Evolutionary conservation across 2,888 invertebrate species (phyloP).

Genomic region (Xestoiulus laeticollis): DNA sequence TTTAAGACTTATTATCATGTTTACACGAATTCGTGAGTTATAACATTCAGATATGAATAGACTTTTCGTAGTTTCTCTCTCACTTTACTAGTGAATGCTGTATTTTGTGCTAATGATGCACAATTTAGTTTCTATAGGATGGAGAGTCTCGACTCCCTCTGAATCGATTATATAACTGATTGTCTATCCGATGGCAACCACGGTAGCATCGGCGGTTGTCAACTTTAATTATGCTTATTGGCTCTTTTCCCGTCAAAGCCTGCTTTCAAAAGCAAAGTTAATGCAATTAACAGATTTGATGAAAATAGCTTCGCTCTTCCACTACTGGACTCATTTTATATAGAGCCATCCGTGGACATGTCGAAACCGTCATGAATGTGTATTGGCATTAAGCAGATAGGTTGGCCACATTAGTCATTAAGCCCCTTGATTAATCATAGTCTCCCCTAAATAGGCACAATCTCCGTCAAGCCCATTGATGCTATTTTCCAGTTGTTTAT

Average conservation of each 20-base stretch:
- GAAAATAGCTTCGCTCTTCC: not conserved
- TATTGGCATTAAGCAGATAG: slow-evolving; percentile 10
- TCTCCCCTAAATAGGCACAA: slow-evolving; percentile 14
- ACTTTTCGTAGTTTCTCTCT: too few relatives aligned
- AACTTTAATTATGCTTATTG: not conserved
- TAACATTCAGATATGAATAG: too few relatives aligned
- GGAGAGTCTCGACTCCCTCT: not conserved
- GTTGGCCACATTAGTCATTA: slow-evolving; percentile 4
- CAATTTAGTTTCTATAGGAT: not conserved
- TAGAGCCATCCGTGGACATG: not conserved
- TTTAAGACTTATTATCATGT: too few relatives aligned
- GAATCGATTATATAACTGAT: slow-evolving; percentile 4
- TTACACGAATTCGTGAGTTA: too few relatives aligned
- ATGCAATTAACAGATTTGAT: slow-evolving; percentile 26
- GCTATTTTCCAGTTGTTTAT: not conserved
- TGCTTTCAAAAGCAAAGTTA: not conserved
- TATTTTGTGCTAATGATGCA: not conserved
- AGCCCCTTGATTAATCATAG: slow-evolving; percentile 19
- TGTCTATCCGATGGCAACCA: not conserved
- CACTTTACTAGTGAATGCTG: too few relatives aligned
- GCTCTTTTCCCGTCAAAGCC: not conserved
- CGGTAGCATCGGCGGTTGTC: not conserved
- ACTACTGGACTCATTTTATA: not conserved
- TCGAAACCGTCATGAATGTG: not conserved
- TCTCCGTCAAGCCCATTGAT: slow-evolving; percentile 18